Evolutionary conservation across 2,797 vertebrate genomes (phyloP), one percentile per base, ranked within the genome.

Genomic region (Potorous gilbertii): DNA sequence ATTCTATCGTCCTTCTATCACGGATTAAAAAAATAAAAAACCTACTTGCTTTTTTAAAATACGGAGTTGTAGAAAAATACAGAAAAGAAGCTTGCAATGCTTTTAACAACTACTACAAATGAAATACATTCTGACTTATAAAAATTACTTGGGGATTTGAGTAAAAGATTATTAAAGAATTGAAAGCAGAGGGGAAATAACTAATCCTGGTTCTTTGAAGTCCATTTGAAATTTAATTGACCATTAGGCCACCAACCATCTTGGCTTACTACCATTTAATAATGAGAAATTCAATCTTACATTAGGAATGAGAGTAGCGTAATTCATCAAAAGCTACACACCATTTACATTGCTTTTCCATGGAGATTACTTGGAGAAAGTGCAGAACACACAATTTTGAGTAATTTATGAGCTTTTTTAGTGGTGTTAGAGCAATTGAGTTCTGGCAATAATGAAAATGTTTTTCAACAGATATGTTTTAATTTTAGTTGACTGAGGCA

Each of bases 131-230:
- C 54, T 96, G 96, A 94, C 90, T 95, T n/a, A 96, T 81, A 97
- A 95, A 90, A 46, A 96, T 81, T 93, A 93, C 56, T 94, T 91
- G 74, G 94, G 95, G 91, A 96, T 95, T 94, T 94, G 94, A 97
- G 90, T 90, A 55, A 62, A 90, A 97, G 96, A 90, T 93, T 97
- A 94, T 95, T 96, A 95, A 97, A 97, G 92, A 55, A 97, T 50
- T 96, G 90, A 95, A 97, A 97, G 62, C 90, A 54, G 95, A 96
- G 92, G 95, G 93, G 93, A 97, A 98, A 96, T 95, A 93, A 95
- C 55, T 95, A 96, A 97, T 94, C 50, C 92, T 74, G 54, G 95
- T 74, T 62, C 96, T 98, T 98, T 94, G 94, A 98, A 97, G 94
- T 96, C 50, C 90, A 94, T 96, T 96, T 95, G 95, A 96, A 98